phyloP scores from a whole-genome alignment of 2,888 invertebrate species.

The Ctena decussata region DNA sequence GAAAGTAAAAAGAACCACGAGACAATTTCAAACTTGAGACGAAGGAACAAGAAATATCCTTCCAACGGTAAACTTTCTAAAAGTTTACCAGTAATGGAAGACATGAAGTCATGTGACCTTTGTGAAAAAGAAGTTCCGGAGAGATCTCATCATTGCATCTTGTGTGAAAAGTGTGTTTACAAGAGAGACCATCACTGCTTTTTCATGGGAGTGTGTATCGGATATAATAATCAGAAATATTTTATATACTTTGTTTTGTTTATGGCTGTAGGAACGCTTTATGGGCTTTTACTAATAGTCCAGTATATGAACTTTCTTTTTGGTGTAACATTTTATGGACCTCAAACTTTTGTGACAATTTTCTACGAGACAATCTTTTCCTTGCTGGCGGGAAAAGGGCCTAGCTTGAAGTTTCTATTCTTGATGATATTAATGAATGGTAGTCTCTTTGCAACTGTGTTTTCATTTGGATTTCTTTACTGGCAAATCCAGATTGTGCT shows the following conservation, averaged over 20 bases:
- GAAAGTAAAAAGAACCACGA: neutral
- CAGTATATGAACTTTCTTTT: conserved; percentile 51
- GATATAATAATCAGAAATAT: conserved; percentile 48
- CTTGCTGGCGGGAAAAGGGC: conserved; percentile 34
- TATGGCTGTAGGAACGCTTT: conserved; percentile 63
- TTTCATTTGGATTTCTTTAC: conserved; percentile 53
- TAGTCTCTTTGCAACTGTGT: conserved; percentile 51
- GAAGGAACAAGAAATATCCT: neutral
- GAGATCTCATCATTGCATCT: conserved; percentile 78
- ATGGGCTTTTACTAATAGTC: conserved; percentile 39
- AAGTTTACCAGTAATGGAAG: neutral
- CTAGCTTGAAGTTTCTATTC: conserved; percentile 22
- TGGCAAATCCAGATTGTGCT: conserved; percentile 52
- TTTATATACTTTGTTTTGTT: conserved; percentile 60
- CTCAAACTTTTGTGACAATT: conserved; percentile 53
- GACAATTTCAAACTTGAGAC: neutral
- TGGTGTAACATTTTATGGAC: conserved; percentile 49
- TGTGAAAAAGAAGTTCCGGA: conserved; percentile 72
- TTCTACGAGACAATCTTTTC: conserved; percentile 34
- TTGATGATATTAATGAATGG: conserved; percentile 50
- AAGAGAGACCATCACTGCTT: conserved; percentile 84
- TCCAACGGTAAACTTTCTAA: neutral
- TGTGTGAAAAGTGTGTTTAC: conserved; percentile 79
- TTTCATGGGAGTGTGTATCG: conserved; percentile 76
- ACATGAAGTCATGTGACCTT: conserved; percentile 65